phyloP scores from a whole-genome alignment of 2,113 vertebrate genomes.

The Engraulis encrasicolus region DNA sequence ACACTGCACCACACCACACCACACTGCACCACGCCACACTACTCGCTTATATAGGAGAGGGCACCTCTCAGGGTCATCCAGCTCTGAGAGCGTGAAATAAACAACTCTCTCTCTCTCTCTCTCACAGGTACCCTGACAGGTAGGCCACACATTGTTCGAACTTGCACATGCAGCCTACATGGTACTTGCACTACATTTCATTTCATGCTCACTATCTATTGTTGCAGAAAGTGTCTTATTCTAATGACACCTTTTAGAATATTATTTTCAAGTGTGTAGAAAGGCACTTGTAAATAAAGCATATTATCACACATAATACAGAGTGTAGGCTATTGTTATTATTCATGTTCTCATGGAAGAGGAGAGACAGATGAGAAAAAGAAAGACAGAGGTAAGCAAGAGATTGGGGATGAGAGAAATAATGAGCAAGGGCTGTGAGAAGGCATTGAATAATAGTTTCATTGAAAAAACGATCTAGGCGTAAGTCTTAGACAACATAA shows the following conservation, averaged over 20 bases:
- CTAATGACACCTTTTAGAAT: background rate
- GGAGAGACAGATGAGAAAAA: background rate
- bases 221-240: background rate
- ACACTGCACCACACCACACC: background rate
- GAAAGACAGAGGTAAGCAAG: background rate
- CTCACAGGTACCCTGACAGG: background rate
- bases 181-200: no score
- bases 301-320: no score
- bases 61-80: background rate
- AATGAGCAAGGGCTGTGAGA: background rate
- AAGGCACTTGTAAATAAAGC: no score
- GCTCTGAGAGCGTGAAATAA: background rate
- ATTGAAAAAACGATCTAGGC: background rate
- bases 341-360: background rate
- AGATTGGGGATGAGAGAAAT: background rate
- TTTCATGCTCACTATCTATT: background rate
- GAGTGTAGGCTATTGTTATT: no score
- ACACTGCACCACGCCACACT: background rate
- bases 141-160: background rate
- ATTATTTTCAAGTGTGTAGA: no score
- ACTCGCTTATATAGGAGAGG: background rate
- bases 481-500: constrained; percentile 12
- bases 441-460: background rate
- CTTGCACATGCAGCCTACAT: no score
- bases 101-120: background rate